A percentile compares a stretch with the other conserved stretches of the same genome.
phyloP scores from a whole-genome alignment of 1,140 invertebrate species.

The Fragariocoptes setiger region DNA sequence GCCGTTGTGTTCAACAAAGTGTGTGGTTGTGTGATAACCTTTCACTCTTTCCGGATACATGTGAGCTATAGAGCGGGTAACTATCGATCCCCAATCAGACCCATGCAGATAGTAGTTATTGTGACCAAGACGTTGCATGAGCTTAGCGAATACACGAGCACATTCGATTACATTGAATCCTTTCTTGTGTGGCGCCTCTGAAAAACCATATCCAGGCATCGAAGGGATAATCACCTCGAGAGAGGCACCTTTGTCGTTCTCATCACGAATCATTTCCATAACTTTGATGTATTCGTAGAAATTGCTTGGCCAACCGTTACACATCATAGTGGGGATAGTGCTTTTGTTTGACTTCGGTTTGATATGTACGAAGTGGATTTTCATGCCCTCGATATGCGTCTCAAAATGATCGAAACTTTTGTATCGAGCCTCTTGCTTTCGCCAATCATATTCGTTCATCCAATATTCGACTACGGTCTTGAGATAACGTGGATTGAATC shows the following conservation, averaged over 20 bases:
- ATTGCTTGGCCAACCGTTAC: slow-evolving; percentile 71
- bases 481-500: slow-evolving; percentile 34
- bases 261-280: slow-evolving; percentile 30
- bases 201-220: slow-evolving; percentile 53
- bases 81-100: slow-evolving; percentile 7
- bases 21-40: no score
- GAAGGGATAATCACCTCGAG: slow-evolving; percentile 47
- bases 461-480: slow-evolving; percentile 37
- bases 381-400: slow-evolving; percentile 29
- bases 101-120: slow-evolving; percentile 6
- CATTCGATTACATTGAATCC: slow-evolving; percentile 10
- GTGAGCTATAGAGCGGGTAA: slow-evolving; percentile 5
- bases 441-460: slow-evolving; percentile 37
- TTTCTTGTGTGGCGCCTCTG: slow-evolving; percentile 26
- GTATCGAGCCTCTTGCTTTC: slow-evolving; percentile 26
- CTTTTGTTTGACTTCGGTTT: no score
- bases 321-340: no score
- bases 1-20: no score
- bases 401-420: slow-evolving; percentile 16
- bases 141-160: slow-evolving; percentile 7
- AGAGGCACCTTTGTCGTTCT: slow-evolving; percentile 25
- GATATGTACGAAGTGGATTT: no score
- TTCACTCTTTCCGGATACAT: slow-evolving; percentile 7
- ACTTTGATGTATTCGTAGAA: slow-evolving; percentile 52
- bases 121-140: slow-evolving; percentile 7